These are phyloP conservation scores for Stegostoma tigrinum DNA, from an alignment of 2,113 vertebrate species.

Conservation along the genomic window DNA sequence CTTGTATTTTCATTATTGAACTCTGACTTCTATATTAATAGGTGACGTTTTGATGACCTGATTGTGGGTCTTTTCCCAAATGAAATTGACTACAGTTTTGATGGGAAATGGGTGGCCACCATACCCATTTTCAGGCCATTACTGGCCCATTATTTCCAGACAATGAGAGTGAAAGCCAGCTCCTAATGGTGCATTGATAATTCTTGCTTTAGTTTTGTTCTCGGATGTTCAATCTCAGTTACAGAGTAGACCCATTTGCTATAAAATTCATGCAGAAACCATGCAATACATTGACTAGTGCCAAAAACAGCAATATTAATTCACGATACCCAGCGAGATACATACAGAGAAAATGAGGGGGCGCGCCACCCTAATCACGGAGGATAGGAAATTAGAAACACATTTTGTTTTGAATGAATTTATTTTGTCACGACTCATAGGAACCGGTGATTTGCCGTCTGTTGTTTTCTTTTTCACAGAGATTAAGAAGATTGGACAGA, in stretches of 20 bases:
- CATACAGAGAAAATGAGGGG: neutral
- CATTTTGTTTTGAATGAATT: neutral
- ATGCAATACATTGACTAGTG: neutral
- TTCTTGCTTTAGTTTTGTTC: neutral
- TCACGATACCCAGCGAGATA: neutral
- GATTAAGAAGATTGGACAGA: slow-evolving; percentile 5
- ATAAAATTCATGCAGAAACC: neutral
- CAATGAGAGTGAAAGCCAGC: neutral
- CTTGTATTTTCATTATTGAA: neutral
- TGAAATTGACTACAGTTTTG: neutral
- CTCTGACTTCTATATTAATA: neutral
- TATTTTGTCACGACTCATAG: neutral
- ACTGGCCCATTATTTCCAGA: neutral
- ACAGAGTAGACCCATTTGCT: neutral
- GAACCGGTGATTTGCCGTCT: neutral
- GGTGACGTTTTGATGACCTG: neutral
- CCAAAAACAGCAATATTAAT: neutral
- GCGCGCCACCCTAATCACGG: neutral
- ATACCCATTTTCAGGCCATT: neutral
- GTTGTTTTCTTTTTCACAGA: neutral
- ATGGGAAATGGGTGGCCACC: neutral
- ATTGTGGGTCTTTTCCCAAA: neutral
- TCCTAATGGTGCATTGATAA: neutral
- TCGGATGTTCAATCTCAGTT: neutral
- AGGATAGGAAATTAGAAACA: neutral